Base-by-base conservation (phyloP, 1,140 invertebrate species). In the Bicyclus anynana region DNA sequence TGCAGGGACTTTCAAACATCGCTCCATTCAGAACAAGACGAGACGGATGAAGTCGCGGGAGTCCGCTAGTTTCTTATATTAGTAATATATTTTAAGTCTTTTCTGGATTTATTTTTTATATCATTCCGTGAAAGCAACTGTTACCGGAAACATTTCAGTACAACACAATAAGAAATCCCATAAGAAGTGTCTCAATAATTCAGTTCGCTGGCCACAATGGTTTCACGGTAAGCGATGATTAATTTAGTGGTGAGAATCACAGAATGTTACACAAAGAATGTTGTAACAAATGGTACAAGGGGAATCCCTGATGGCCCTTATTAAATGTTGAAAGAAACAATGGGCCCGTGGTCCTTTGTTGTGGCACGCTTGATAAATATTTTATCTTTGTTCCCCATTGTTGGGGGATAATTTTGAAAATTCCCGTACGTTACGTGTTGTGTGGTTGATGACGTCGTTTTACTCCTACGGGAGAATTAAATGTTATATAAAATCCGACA, bases 261-360 rank as follows among this genome's bases (percentile, higher is more conserved):
- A 40, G 17, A 40, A 17, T 16, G 13, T 40, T 37, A 6, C 6
- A 13, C 13, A 16, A 17, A 17, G 5, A 16, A 40, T 16, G 3
- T n/a, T 12, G 12, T n/a, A 17, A 40, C 5, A 40, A 17, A 7
- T 5, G 29, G 10, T 12, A 33, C 29, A 33, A 33, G 29, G n/a
- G 29, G 29, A 33, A 33, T 10, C 37, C 16, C 37, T 9, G 37
- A 16, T 40, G 37, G 37, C 17, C 14, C 37, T 40, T 40, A 40
- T 40, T 40, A 40, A 40, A 40, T 40, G 16, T 9, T 40, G 13
- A 10, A 40, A 17, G 37, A 40, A 40, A 40, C 37, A 40, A 40
- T 40, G 16, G 37, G 5, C 6, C 16, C 1, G 13, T 40, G 4
- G 37, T 14, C 12, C 16, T 40, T 40, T 40, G 37, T 40, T 16